Evolutionary conservation across 2,888 invertebrate genomes (phyloP), one percentile per base, ranked within the genome.

Genomic region (Neria commutata): DNA sequence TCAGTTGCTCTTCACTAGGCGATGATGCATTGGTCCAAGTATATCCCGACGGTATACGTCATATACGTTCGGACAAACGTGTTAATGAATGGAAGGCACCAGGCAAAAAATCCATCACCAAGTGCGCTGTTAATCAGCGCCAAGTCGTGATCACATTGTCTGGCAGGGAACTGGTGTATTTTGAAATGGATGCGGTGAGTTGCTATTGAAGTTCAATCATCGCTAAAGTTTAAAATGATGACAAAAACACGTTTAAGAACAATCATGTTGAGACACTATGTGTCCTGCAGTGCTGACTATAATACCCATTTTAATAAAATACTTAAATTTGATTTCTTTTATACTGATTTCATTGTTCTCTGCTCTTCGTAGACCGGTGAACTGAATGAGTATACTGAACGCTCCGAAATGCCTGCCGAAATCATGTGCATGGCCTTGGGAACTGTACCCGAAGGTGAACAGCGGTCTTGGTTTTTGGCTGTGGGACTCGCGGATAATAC

Each of bases 41-140:
- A 14, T 99, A 99, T 83, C 98, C 98, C 0, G 98, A 98, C 79
- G 99, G 99, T 54, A 98, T 99, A 75, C 89, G 98, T 63, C 99
- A 99, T 79, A 99, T 99, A 75, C 88, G 98, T 58, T 92, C 98
- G 0, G 98, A 99, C 81, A 96, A 97, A 79, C 89, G 98, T 81
- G 97, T 99, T 2, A 98, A 98, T 74, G 98, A 99, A 81, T 99
- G 99, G 99, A 96, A 98, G 80, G 95, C 96, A 0, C 98, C 98
- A 0, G 97, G 96, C 21, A 98, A 98, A 81, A 95, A 97, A 73
- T 92, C 92, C 0, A 99, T 99, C 59, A 92, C 95, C 0, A 95
- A 95, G 81, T 99, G 98, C 83, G 98, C 99, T 0, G 95, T 99
- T 17, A 99, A 99, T 84, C 95, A 97, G 80, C 86, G 98, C 62